These are phyloP conservation scores for Centropristis striata DNA, from an alignment of 2,113 vertebrate species.

Conservation along the genomic window DNA sequence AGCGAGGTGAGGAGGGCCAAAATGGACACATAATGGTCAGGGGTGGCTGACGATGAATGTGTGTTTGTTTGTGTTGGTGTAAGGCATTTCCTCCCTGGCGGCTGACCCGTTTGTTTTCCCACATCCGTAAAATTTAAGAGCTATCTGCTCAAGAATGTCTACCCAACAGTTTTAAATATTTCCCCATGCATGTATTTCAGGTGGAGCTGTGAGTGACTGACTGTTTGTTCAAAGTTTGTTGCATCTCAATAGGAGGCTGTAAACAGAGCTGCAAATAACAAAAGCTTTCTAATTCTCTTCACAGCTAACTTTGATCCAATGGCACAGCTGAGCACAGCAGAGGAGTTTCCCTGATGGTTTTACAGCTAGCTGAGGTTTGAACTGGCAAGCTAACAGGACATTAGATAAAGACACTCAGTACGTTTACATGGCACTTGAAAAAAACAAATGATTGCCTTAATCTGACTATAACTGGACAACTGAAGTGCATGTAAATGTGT, in stretches of 20 bases:
- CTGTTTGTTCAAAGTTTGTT: slow-evolving; percentile 7
- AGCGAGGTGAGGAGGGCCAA: slow-evolving; percentile 53
- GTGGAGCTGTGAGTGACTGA: neutral
- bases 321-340: neutral
- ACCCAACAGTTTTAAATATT: neutral
- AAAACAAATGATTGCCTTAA: too few species aligned
- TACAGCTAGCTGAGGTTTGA: neutral
- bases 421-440: too few species aligned
- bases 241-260: slow-evolving; percentile 24
- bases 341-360: neutral
- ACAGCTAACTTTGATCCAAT: neutral
- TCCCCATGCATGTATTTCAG: neutral
- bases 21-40: slow-evolving; percentile 50
- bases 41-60: slow-evolving; percentile 21
- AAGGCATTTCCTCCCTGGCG: slow-evolving; percentile 36
- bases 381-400: neutral
- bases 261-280: slow-evolving; percentile 20
- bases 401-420: too few species aligned
- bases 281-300: slow-evolving; percentile 6
- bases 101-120: slow-evolving; percentile 45
- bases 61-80: slow-evolving; percentile 31
- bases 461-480: too few species aligned
- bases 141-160: neutral
- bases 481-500: too few species aligned
- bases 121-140: slow-evolving; percentile 17